phyloP scores from a whole-genome alignment of 1,140 invertebrate genomes.

The Gryllus bimaculatus region DNA sequence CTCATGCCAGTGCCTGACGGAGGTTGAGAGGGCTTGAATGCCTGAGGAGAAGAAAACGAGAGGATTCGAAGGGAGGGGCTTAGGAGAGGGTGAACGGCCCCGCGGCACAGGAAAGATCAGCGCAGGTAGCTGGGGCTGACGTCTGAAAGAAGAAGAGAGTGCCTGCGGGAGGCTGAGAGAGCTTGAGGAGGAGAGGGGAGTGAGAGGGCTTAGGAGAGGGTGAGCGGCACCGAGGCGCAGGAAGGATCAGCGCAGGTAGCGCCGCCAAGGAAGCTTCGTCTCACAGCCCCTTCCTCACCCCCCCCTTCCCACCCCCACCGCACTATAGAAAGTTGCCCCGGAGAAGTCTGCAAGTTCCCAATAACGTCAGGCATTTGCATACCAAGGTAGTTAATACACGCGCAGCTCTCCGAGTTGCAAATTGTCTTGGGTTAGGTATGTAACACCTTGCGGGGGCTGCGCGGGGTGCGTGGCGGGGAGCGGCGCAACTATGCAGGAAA shows the following conservation, averaged over 20 bases:
- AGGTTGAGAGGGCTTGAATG: too few species aligned
- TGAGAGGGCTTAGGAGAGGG: too few species aligned
- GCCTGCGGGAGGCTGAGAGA: too few species aligned
- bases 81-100: too few species aligned
- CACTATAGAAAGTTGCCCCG: neutral
- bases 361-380: conserved; percentile 4
- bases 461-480: neutral
- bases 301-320: neutral
- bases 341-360: neutral
- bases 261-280: neutral
- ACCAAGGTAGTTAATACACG: conserved; percentile 4
- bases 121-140: too few species aligned
- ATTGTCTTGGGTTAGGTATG: conserved; percentile 4
- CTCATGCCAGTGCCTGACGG: too few species aligned
- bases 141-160: too few species aligned
- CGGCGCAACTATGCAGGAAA: neutral
- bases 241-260: neutral
- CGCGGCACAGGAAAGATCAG: too few species aligned
- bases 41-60: too few species aligned
- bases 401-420: neutral
- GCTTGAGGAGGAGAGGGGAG: too few species aligned
- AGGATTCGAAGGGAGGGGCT: too few species aligned
- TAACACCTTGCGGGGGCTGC: neutral
- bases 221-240: neutral
- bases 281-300: neutral